Percentiles rank a stretch among this genome's conserved stretches.
These are phyloP conservation scores for Micromys minutus DNA, from an alignment of 2,113 vertebrate genomes.

Conservation along the genomic window DNA sequence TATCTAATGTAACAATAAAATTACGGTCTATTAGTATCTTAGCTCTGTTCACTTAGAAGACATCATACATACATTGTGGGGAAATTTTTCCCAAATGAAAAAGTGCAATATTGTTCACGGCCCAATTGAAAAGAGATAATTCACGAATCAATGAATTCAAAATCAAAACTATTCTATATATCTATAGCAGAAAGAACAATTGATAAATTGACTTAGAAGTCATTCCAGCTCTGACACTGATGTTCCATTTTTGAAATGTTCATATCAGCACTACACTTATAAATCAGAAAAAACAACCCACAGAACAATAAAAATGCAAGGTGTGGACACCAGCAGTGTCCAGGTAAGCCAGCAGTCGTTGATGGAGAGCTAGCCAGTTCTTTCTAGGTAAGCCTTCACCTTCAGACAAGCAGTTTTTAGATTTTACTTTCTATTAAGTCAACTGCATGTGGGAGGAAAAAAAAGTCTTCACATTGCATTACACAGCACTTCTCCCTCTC, in stretches of 20 bases:
- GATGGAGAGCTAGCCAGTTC: background rate
- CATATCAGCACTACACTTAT: background rate
- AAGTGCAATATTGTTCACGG: background rate
- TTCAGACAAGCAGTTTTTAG: conserved; percentile 35
- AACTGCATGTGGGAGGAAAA: background rate
- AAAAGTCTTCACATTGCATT: conserved; percentile 60
- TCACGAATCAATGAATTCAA: conserved; percentile 59
- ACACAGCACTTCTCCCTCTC: conserved; percentile 52
- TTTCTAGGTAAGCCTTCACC: background rate
- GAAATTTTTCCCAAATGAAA: background rate
- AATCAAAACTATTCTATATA: conserved; percentile 67
- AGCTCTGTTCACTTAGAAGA: background rate
- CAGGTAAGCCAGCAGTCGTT: background rate
- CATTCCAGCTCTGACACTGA: conserved; percentile 67
- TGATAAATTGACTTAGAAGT: conserved; percentile 59
- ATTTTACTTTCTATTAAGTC: conserved; percentile 47
- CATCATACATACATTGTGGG: background rate
- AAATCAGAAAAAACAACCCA: conserved; percentile 22
- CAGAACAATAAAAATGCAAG: background rate
- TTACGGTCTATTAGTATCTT: background rate
- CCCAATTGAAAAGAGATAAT: background rate
- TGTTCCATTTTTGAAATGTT: background rate
- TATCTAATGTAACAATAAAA: background rate
- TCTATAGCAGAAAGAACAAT: conserved; percentile 72
- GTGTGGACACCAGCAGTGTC: background rate